phyloP scores from a whole-genome alignment of 2,797 vertebrate species.

The Anableps anableps region DNA sequence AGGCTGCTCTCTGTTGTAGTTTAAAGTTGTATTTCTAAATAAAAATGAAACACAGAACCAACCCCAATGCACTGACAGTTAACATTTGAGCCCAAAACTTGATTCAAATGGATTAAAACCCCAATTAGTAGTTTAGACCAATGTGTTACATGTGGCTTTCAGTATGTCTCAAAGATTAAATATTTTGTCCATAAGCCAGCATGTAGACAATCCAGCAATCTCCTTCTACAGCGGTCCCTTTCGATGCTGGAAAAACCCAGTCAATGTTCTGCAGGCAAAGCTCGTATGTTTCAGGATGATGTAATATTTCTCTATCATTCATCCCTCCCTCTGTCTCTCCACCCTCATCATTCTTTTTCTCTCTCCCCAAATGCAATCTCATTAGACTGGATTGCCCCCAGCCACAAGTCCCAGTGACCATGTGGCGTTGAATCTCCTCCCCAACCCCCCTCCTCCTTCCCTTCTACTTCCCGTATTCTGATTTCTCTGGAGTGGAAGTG shows the following conservation, averaged over 20 bases:
- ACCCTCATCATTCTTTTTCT: constrained; percentile 61
- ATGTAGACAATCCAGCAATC: constrained; percentile 76
- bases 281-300: constrained; percentile 62
- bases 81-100: constrained; percentile 41
- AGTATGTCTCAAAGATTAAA: constrained; percentile 65
- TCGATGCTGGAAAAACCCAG: constrained; percentile 56
- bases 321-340: constrained; percentile 18
- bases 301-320: constrained; percentile 62
- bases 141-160: constrained; percentile 42
- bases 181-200: constrained; percentile 48
- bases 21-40: background rate
- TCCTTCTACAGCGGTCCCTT: constrained; percentile 23
- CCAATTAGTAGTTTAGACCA: constrained; percentile 22
- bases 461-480: constrained; percentile 38
- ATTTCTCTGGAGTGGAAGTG: constrained; percentile 72
- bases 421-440: constrained; percentile 63
- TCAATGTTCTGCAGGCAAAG: constrained; percentile 51
- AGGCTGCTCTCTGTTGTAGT: constrained; percentile 33
- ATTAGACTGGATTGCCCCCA: constrained; percentile 78
- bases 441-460: constrained; percentile 12
- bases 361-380: constrained; percentile 67
- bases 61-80: constrained; percentile 30
- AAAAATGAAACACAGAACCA: constrained; percentile 54
- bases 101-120: constrained; percentile 11
- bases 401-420: constrained; percentile 71